phyloP scores from a whole-genome alignment of 1,140 invertebrate species.

The Cydia splendana region DNA sequence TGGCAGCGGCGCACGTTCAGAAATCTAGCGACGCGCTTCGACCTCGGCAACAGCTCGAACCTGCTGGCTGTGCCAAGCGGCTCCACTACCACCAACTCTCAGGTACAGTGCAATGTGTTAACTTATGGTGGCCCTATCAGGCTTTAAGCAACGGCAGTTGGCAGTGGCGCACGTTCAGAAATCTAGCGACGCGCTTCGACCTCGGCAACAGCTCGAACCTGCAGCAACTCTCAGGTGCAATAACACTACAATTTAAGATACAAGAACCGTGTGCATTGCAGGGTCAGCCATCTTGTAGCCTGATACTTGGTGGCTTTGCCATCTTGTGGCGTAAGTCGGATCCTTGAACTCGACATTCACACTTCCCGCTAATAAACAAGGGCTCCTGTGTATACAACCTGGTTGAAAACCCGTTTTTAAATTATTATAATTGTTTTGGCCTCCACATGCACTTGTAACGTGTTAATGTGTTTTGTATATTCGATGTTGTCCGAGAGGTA shows the following conservation, averaged over 20 bases:
- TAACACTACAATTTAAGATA: no score
- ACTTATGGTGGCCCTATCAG: slow-evolving; percentile 44
- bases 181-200: slow-evolving; percentile 61
- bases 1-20: slow-evolving; percentile 69
- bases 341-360: no score
- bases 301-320: no score
- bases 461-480: no score
- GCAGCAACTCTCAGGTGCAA: no score
- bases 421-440: no score
- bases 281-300: slow-evolving; percentile 46
- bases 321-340: no score
- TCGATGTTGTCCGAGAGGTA: no score
- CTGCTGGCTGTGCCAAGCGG: slow-evolving; percentile 53
- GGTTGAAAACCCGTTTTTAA: no score
- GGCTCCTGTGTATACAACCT: no score
- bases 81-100: slow-evolving; percentile 58
- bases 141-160: slow-evolving; percentile 65
- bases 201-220: slow-evolving; percentile 44
- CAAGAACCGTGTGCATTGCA: slow-evolving; percentile 56
- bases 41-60: slow-evolving; percentile 48
- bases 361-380: no score
- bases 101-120: slow-evolving; percentile 48
- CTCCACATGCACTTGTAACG: no score
- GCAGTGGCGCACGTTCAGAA: slow-evolving; percentile 68
- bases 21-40: slow-evolving; percentile 62